Percentiles rank a stretch among this genome's conserved stretches.
These are phyloP conservation scores for Carassius gibelio DNA, from an alignment of 2,113 vertebrate genomes.

Conservation along the genomic window DNA sequence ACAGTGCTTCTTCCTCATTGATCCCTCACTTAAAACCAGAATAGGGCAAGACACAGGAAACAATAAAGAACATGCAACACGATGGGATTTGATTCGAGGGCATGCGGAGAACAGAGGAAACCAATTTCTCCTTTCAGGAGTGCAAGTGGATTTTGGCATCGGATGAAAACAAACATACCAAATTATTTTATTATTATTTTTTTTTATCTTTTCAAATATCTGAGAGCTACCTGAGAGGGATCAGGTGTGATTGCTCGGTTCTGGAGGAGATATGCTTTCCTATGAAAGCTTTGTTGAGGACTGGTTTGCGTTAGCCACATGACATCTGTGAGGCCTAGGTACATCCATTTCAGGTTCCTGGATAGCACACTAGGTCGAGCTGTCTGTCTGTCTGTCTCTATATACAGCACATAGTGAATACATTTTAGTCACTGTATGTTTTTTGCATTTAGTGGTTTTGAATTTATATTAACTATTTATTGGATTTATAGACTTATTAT, in stretches of 20 bases:
- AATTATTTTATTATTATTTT: not conserved
- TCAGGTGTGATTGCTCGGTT: conserved; percentile 23
- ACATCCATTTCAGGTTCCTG: conserved; percentile 55
- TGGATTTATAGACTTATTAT: too few relatives aligned
- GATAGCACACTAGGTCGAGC: conserved; percentile 43
- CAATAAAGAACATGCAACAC: conserved; percentile 64
- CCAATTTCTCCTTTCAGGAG: not conserved
- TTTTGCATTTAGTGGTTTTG: too few relatives aligned
- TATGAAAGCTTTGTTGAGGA: not conserved
- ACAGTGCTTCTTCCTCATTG: conserved; percentile 65
- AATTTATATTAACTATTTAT: too few relatives aligned
- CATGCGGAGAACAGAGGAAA: not conserved
- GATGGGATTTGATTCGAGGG: conserved; percentile 16
- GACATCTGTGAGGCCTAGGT: not conserved
- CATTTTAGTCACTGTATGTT: too few relatives aligned
- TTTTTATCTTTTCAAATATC: conserved; percentile 14
- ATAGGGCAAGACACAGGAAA: conserved; percentile 63
- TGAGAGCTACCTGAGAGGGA: conserved; percentile 29
- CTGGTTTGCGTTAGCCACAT: conserved; percentile 5
- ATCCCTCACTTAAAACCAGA: conserved; percentile 70
- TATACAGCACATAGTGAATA: too few relatives aligned
- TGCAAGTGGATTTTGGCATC: conserved; percentile 14
- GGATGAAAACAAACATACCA: conserved; percentile 32
- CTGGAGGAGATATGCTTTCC: conserved; percentile 17
- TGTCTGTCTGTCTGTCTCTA: too few relatives aligned